Conservation (phyloP, 1,140 invertebrate genomes). For the Acromyrmex heyeri region DNA sequence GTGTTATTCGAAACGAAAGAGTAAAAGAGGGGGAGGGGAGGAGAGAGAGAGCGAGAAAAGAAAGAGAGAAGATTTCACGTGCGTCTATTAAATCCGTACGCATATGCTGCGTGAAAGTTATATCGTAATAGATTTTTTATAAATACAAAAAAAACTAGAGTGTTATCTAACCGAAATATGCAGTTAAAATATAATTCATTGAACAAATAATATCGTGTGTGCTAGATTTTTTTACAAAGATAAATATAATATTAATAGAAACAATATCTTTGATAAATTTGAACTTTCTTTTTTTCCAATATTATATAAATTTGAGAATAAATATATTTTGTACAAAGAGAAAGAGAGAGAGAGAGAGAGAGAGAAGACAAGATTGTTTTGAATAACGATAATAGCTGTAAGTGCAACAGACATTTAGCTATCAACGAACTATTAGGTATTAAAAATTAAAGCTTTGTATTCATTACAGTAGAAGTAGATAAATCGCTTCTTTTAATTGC, state of each 20-base stretch:
- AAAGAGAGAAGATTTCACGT: constrained; percentile 12
- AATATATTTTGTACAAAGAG: background rate
- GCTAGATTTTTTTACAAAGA: background rate
- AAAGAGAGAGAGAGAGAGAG: too few species aligned
- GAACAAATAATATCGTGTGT: background rate
- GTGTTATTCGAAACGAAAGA: constrained; percentile 45
- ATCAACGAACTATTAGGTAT: constrained; percentile 3
- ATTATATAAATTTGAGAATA: too few species aligned
- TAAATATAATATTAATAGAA: background rate
- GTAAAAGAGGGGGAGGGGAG: background rate
- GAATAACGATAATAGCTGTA: background rate
- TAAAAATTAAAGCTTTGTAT: constrained; percentile 4
- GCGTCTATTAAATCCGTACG: constrained; percentile 38
- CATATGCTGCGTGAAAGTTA: constrained; percentile 17
- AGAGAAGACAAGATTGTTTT: background rate
- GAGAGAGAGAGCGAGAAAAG: background rate
- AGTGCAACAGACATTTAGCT: background rate
- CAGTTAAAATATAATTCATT: background rate
- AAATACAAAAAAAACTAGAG: background rate
- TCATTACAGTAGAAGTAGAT: background rate
- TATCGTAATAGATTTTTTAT: constrained; percentile 11
- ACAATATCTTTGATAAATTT: background rate
- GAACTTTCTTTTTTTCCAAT: background rate
- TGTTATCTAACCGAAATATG: constrained; percentile 31
- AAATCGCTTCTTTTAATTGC: background rate